Evolutionary conservation across 2,113 vertebrate genomes (phyloP).

Genomic region (Zingel zingel): DNA sequence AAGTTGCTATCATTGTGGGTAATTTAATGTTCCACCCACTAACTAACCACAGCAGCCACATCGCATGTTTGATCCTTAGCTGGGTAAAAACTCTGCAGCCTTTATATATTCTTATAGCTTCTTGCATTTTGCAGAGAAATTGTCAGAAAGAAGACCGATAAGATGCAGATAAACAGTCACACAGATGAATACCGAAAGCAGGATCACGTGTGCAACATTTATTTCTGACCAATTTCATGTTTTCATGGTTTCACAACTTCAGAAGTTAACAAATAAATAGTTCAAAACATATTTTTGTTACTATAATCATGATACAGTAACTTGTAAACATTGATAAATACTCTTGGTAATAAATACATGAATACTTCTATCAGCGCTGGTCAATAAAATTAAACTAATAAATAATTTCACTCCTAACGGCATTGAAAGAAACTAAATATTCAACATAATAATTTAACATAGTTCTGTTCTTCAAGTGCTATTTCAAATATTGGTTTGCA

Average conservation of each 20-base stretch:
- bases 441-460: slow-evolving; percentile 7
- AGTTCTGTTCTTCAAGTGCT: not conserved
- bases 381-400: slow-evolving; percentile 48
- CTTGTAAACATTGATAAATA: slow-evolving; percentile 40
- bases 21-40: not conserved
- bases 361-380: not conserved
- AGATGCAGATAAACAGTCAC: not conserved
- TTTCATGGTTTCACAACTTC: not conserved
- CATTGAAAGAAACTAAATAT: slow-evolving; percentile 26
- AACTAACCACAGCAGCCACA: not conserved
- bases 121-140: not conserved
- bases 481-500: not conserved
- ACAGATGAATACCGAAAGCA: not conserved
- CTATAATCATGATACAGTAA: not conserved
- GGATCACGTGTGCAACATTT: not conserved
- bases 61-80: not conserved
- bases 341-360: slow-evolving; percentile 37
- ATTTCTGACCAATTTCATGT: slow-evolving; percentile 13
- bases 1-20: no score
- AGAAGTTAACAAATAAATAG: slow-evolving; percentile 25
- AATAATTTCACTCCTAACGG: slow-evolving; percentile 14
- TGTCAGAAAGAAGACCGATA: not conserved
- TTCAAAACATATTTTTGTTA: not conserved
- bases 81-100: not conserved
- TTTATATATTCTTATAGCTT: not conserved